Evolutionary conservation across 1,140 invertebrate genomes (phyloP), one percentile per base, ranked within the genome.

Genomic region (Drosophila oshimai): DNA sequence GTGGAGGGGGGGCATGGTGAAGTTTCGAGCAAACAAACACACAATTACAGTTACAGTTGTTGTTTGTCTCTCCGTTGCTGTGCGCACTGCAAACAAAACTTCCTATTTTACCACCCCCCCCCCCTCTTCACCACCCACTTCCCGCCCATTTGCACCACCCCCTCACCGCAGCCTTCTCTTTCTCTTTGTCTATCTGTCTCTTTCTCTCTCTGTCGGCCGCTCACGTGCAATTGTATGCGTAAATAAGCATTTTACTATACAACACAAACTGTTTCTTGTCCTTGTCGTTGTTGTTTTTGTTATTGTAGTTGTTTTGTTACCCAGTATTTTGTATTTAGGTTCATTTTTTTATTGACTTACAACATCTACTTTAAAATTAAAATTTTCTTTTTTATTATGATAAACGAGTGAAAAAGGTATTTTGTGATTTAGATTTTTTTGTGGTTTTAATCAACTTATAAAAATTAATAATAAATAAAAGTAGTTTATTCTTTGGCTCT

Each of bases 241-340:
- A 84, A 84, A 84, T 84, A 84, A 86, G 81, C 75, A 86, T 87
- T 84, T 80, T 71, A 74, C 69, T 74, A 65, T 65, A 79, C 45
- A 75, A 71, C 18, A 49, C 36, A 58, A 61, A 61, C 26, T 34
- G 60, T 65, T 86, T 61, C 65, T 86, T 71, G 74, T 79, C 79
- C 67, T 71, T 62, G 33, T 20, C 53, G 18, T 53, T 55, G 53
- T 33, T 51, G 24, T 41, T 12, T 24, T 55, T 55, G 18, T 53
- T 55, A 46, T 33, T 51, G 24, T 41, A 6, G 44, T 55, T 55
- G 51, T 29, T 29, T 17, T 55, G 18, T 9, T 53, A 53, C 29
- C 54, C 46, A 24, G 20, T 26, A 36, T 12, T n/a, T 31, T 7
- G n/a, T 6, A 12, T 2, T 4, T 31, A 4, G 47, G 9, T 10